phyloP scores from a whole-genome alignment of 1,140 invertebrate species.

The Batillaria attramentaria region DNA sequence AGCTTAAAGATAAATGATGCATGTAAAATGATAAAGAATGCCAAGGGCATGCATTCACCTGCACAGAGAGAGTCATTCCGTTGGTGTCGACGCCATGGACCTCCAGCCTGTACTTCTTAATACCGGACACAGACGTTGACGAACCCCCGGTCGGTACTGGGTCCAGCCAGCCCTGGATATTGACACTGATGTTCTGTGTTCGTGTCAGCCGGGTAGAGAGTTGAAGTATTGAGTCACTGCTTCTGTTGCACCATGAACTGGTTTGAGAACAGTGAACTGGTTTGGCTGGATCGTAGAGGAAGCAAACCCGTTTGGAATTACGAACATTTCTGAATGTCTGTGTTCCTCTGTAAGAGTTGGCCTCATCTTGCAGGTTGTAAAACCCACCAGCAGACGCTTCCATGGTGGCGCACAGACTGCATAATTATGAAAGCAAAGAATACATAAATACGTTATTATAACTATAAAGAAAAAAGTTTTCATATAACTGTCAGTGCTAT shows the following conservation, averaged over 20 bases:
- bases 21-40: too few species aligned
- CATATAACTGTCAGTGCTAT: too few species aligned
- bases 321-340: neutral
- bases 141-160: neutral
- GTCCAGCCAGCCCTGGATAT: neutral
- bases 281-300: slow-evolving; percentile 18
- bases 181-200: neutral
- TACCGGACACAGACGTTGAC: neutral
- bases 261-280: slow-evolving; percentile 27
- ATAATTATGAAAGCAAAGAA: too few species aligned
- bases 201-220: slow-evolving; percentile 20
- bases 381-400: neutral
- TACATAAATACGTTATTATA: too few species aligned
- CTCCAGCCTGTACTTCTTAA: neutral
- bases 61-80: neutral
- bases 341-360: neutral
- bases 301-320: slow-evolving; percentile 28
- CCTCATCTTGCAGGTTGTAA: neutral
- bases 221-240: too few species aligned
- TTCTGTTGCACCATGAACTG: neutral
- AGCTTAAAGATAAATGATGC: too few species aligned
- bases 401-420: neutral
- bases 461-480: too few species aligned
- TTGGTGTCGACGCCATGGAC: neutral
- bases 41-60: too few species aligned